Conservation (phyloP, 2,113 vertebrate species). For the Cheilinus undulatus region DNA sequence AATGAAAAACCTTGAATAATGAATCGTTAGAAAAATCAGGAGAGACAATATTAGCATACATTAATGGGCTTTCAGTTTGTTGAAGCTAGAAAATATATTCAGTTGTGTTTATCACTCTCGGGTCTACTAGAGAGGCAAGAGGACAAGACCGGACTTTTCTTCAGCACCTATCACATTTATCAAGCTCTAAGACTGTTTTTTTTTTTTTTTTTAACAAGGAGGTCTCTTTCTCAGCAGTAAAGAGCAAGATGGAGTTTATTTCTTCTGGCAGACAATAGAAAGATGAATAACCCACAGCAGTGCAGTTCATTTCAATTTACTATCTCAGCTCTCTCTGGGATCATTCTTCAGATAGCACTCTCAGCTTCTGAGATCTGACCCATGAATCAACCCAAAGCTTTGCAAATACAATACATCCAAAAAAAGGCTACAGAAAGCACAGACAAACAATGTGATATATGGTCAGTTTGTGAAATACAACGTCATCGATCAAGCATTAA, state of each 20-base stretch:
- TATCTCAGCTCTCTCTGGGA: background rate
- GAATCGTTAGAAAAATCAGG: background rate
- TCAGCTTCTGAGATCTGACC: background rate
- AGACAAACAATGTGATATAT: background rate
- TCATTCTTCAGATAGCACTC: background rate
- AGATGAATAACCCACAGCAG: constrained; percentile 16
- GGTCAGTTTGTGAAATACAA: background rate
- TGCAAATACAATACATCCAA: background rate
- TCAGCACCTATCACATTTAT: background rate
- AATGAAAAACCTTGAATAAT: background rate
- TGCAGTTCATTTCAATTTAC: constrained; percentile 20
- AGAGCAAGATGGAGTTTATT: constrained; percentile 15
- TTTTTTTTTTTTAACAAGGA: constrained; percentile 11
- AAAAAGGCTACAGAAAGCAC: background rate
- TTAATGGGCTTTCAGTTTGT: background rate
- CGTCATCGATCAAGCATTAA: background rate
- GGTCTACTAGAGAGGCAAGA: background rate
- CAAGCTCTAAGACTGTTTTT: background rate
- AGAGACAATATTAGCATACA: constrained; percentile 6
- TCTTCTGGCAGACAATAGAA: constrained; percentile 7
- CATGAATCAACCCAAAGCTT: background rate
- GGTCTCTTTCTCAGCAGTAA: constrained; percentile 5
- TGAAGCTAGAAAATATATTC: constrained; percentile 6
- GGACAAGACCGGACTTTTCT: background rate
- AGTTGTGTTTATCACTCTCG: background rate